Evolutionary conservation across 2,113 vertebrate genomes (phyloP), one percentile per base, ranked within the genome.

Genomic region (Pterocles gutturalis): DNA sequence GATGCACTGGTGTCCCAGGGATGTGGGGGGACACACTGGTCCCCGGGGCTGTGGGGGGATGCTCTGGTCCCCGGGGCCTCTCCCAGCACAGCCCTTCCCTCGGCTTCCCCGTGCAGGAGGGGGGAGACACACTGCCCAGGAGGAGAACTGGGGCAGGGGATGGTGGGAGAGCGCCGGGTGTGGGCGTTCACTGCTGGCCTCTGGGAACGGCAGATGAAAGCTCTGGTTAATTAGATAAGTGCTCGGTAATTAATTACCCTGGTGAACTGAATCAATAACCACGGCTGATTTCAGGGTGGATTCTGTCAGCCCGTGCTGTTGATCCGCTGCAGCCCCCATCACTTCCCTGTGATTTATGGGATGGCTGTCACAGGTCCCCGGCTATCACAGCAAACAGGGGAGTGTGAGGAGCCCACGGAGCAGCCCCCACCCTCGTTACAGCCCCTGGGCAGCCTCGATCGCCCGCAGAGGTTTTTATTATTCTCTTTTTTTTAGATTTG

Each of bases 151-250:
- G 38, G 38, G 61, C 55, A 36, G 41, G 2, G 43, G 57, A 61
- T 72, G 83, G 43, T 83, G 53, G 13, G 57, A 33, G 53, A 90
- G 57, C n/a, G n/a, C n/a, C n/a, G n/a, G n/a, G n/a, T n/a, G n/a
- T n/a, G 51, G 75, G 54, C 54, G 25, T 75, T 61, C 65, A 67
- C 83, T 66, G 41, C 83, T 91, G 95, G 94, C 57, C 43, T 92
- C 78, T 89, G 83, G 67, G 51, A 95, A 49, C 51, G 71, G 72
- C 64, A 72, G 71, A 14, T 87, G 73, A 84, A 93, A 96, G 60
- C 53, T 73, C 66, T 89, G 76, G 83, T 81, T 97, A 94, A 96
- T 98, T 93, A 93, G 83, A 21, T 66, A 78, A 92, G 48, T 66
- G 31, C 71, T 84, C 66, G 43, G 36, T 94, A 83, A 95, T 97